Base-by-base conservation (phyloP, 2,888 invertebrate species). In the Therioaphis trifolii region DNA sequence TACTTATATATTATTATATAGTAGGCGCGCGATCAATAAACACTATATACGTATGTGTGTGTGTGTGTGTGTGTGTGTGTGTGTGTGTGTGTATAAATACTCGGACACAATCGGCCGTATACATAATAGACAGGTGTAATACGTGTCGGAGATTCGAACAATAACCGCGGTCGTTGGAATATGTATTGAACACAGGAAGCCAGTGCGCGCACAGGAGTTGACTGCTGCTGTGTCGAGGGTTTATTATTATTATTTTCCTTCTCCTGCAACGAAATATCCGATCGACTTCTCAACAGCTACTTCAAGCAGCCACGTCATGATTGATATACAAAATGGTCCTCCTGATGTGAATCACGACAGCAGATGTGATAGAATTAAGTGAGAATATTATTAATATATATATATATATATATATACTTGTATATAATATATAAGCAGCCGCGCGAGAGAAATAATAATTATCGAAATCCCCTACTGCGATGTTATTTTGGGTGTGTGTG, bases 121-220 rank as follows among this genome's bases (percentile, higher is more conserved):
- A 24, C 27, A 80, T 71, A 61, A 72, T 72, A 29, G 71, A 80
- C 80, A 72, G 71, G 71, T 80, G 72, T 72, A 76, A 58, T 80
- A 49, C 71, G 21, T 61, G 80, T 80, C 49, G 35, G 71, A 58
- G 29, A 61, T 46, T 11, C 35, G 46, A 61, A 80, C 80, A 80
- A 80, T 80, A 49, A 80, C 71, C 43, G 63, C n/a, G 12, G 12
- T 24, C 11, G 27, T 27, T 40, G 24, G 58, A 61, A 80, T 72
- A 55, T 27, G 29, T 61, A 80, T 80, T n/a, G 71, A 72, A 80
- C 61, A 61, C 80, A 61, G 71, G 49, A 52, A 78, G 68, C 52
- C 52, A 15, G 1, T 21, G 29, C 7, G 24, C 7, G 12, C n/a
- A 21, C 66, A 35, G 35, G 12, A 77, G 24, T 40, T n/a, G 58